Conservation (phyloP, 2,888 invertebrate genomes). For the Melieria omissa region DNA sequence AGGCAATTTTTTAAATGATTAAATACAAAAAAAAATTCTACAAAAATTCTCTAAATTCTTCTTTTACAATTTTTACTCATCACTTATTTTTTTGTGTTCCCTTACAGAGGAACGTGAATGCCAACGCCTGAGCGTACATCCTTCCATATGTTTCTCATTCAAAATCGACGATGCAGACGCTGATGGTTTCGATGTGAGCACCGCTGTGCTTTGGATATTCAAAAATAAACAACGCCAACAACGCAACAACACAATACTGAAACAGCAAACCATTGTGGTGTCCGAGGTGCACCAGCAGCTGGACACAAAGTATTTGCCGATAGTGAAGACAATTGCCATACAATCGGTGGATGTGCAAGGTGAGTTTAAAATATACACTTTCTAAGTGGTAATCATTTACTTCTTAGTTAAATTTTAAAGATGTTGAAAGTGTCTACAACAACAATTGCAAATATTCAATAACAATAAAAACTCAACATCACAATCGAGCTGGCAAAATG, state of each 20-base stretch:
- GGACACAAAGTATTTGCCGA: slow-evolving; percentile 75
- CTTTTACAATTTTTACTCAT: too few relatives aligned
- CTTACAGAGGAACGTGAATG: slow-evolving; percentile 69
- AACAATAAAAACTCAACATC: too few relatives aligned
- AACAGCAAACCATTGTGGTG: slow-evolving; percentile 77
- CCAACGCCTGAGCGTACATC: slow-evolving; percentile 65
- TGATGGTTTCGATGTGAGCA: slow-evolving; percentile 78
- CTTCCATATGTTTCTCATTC: slow-evolving; percentile 81
- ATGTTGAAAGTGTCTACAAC: not conserved
- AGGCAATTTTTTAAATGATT: too few relatives aligned
- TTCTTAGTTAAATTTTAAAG: not conserved
- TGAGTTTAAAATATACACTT: slow-evolving; percentile 54
- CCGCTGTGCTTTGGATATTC: slow-evolving; percentile 85
- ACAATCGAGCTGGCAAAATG: too few relatives aligned
- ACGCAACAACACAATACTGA: slow-evolving; percentile 45
- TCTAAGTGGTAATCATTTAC: not conserved
- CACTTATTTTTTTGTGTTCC: not conserved
- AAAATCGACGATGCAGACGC: slow-evolving; percentile 80
- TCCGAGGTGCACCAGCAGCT: slow-evolving; percentile 83
- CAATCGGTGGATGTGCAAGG: slow-evolving; percentile 79
- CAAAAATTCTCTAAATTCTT: too few relatives aligned
- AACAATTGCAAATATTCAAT: too few relatives aligned
- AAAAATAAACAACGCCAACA: slow-evolving; percentile 66
- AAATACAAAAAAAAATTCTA: too few relatives aligned
- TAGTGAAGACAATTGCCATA: slow-evolving; percentile 83